Percentiles rank a stretch among this genome's conserved stretches.
phyloP scores from a whole-genome alignment of 2,888 invertebrate species.

The Anorthoa munda region DNA sequence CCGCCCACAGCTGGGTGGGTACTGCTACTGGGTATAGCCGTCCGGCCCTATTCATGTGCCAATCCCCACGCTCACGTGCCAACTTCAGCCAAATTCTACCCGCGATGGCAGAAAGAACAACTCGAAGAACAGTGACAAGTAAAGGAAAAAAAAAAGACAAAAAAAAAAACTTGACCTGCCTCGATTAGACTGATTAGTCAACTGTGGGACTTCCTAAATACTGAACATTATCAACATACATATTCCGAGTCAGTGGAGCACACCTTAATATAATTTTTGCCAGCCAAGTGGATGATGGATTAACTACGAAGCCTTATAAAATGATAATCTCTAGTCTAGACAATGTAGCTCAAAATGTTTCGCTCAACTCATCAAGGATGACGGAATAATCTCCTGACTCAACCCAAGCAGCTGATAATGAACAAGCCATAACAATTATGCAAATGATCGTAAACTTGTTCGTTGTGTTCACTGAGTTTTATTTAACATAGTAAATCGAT shows the following conservation, averaged over 20 bases:
- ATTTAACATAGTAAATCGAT: slow-evolving; percentile 19
- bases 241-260: too few species aligned
- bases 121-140: not conserved
- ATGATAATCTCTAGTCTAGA: slow-evolving; percentile 40
- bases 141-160: too few species aligned
- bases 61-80: too few species aligned
- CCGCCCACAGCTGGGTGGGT: too few species aligned
- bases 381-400: slow-evolving; percentile 33
- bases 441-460: slow-evolving; percentile 38
- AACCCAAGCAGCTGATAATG: slow-evolving; percentile 33
- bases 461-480: slow-evolving; percentile 25
- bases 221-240: too few species aligned
- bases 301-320: slow-evolving; percentile 3
- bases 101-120: not conserved
- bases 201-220: too few species aligned
- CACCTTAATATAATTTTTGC: not conserved
- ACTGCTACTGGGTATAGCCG: too few species aligned
- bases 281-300: not conserved
- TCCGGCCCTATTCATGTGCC: not conserved
- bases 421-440: slow-evolving; percentile 39
- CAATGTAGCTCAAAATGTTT: slow-evolving; percentile 17
- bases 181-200: too few species aligned
- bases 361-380: slow-evolving; percentile 1
- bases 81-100: too few species aligned
- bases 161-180: too few species aligned